Percentiles rank a stretch among this genome's conserved stretches.
Evolutionary conservation across 2,888 invertebrate species (phyloP).

Genomic region (Phortica okadai): DNA sequence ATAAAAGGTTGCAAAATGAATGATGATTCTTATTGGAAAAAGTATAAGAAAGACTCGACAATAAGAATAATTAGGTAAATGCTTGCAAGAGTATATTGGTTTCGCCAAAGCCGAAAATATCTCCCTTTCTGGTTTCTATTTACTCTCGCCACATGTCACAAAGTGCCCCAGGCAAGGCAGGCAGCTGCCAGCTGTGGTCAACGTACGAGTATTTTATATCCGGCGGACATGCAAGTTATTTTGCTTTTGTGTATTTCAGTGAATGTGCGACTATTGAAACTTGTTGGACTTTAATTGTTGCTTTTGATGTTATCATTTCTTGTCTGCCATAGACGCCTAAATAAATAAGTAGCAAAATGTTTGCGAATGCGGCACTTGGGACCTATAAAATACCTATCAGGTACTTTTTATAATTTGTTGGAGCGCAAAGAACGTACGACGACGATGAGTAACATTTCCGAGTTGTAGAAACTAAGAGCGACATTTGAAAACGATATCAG

Average conservation of each 20-base stretch:
- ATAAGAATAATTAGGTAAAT: too few species aligned
- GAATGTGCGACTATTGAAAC: slow-evolving; percentile 44
- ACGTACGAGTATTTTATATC: background rate
- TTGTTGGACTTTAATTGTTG: slow-evolving; percentile 47
- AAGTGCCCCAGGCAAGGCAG: background rate
- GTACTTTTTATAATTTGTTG: background rate
- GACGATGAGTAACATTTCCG: too few species aligned
- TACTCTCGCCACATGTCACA: slow-evolving; percentile 9
- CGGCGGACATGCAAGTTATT: background rate
- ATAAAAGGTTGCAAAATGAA: too few species aligned
- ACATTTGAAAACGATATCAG: background rate
- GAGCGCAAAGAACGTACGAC: background rate
- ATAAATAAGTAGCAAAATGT: slow-evolving; percentile 9
- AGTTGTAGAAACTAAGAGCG: background rate
- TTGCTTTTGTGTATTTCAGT: background rate
- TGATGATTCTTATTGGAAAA: too few species aligned
- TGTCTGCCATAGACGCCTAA: slow-evolving; percentile 12
- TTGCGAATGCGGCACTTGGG: background rate
- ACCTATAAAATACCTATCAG: background rate
- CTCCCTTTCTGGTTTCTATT: background rate
- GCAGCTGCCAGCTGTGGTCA: slow-evolving; percentile 47
- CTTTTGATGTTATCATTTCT: slow-evolving; percentile 32
- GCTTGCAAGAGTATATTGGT: too few species aligned
- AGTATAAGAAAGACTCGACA: too few species aligned
- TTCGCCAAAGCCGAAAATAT: too few species aligned